phyloP scores from a whole-genome alignment of 1,140 invertebrate genomes.

The Meloidogyne floridensis region DNA sequence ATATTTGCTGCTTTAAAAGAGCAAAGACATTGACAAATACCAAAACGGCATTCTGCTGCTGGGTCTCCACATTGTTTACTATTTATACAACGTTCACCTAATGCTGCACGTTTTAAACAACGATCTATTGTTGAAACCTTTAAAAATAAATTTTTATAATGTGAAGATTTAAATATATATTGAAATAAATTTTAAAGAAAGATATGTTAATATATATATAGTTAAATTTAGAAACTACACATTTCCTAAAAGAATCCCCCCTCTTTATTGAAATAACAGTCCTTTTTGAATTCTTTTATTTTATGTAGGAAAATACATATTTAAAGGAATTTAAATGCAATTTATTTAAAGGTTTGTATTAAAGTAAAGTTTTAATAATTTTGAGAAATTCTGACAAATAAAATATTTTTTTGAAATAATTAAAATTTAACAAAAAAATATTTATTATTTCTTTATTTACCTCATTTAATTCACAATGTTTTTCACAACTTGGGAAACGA shows the following conservation, averaged over 20 bases:
- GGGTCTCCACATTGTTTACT: slow-evolving; percentile 59
- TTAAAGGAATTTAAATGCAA: no score
- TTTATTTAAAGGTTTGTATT: no score
- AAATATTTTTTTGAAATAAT: no score
- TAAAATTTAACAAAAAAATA: not conserved
- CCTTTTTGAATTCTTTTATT: no score
- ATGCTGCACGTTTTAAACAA: slow-evolving; percentile 51
- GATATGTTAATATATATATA: no score
- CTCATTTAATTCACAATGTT: slow-evolving; percentile 49
- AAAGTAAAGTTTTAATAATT: no score
- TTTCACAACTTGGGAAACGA: slow-evolving; percentile 63
- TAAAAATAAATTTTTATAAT: slow-evolving; percentile 19
- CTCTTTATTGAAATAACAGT: no score
- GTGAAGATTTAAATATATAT: not conserved
- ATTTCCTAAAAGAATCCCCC: no score
- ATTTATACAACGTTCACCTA: slow-evolving; percentile 53
- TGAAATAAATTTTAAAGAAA: not conserved
- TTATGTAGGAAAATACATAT: no score
- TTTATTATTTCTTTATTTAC: not conserved
- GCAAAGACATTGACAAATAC: slow-evolving; percentile 63
- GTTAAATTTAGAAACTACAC: no score
- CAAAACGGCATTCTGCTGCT: slow-evolving; percentile 61
- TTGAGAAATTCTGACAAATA: no score
- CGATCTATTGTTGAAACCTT: slow-evolving; percentile 58
- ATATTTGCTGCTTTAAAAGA: slow-evolving; percentile 49